Evolutionary conservation across 2,888 invertebrate species (phyloP), one percentile per base, ranked within the genome.

Genomic region (Liodrosophila aerea): DNA sequence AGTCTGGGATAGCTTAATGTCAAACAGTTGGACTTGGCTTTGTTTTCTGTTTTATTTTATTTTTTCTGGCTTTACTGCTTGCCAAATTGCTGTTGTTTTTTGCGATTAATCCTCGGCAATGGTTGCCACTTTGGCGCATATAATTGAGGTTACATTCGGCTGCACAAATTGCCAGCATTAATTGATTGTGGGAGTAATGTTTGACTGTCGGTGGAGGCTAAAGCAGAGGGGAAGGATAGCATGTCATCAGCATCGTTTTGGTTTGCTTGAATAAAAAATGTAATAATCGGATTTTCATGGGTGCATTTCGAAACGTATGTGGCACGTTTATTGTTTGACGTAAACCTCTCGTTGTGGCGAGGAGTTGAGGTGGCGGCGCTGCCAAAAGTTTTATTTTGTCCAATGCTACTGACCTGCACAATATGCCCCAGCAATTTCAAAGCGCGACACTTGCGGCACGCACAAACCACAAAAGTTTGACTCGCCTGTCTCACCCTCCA

Each of bases 131-230:
- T 85, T 76, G 74, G 76, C 70, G 74, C 76, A 83, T 74, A 83
- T 85, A 83, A 83, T 83, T 83, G 85, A 77, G 83, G 83, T 83
- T 85, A 74, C 85, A 68, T 81, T 78, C 70, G 68, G 65, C 45
- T 84, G 85, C 85, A 74, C 83, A 83, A 83, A 83, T 83, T 85
- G 83, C 81, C 78, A 64, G 68, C 68, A 80, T 85, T 83, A 85
- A 83, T 85, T 85, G 80, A 85, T 85, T 83, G 67, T 69, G 62
- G 64, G 33, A 31, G 37, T 22, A 22, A 22, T 22, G 22, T 22
- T 22, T 22, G 22, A 4, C 22, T 22, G 22, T 22, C 8, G 37
- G 31, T 22, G 41, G 12, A 13, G 4, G n/a, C n/a, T n/a, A n/a
- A n/a, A n/a, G 9, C 46, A 9, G 43, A 8, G 36, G 11, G 29